phyloP scores from a whole-genome alignment of 2,113 vertebrate genomes.

The Neotoma lepida region DNA sequence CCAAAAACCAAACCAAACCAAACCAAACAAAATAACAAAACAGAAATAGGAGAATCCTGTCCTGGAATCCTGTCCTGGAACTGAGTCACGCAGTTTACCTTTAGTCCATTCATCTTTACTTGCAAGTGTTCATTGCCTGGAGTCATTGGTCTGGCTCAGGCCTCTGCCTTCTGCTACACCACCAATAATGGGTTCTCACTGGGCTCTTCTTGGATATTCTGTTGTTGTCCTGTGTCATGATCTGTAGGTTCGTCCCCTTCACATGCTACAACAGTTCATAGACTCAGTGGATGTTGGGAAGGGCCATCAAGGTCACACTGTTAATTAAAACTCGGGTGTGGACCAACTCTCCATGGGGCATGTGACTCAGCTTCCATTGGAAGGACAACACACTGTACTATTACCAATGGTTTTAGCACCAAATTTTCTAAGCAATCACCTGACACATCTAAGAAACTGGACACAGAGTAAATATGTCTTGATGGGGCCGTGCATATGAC shows the following conservation, averaged over 20 bases:
- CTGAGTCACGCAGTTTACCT: neutral
- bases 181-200: neutral
- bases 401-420: neutral
- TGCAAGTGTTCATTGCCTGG: neutral
- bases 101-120: neutral
- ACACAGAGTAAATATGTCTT: neutral
- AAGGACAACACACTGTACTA: neutral
- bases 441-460: constrained; percentile 4
- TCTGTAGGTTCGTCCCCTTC: neutral
- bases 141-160: neutral
- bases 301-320: neutral
- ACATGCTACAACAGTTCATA: neutral
- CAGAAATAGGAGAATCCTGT: neutral
- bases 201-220: neutral
- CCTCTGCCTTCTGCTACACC: neutral
- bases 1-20: neutral
- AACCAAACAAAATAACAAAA: too few relatives aligned
- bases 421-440: neutral
- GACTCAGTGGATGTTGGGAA: neutral
- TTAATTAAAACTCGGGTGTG: neutral
- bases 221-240: neutral
- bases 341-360: neutral
- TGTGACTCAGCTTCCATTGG: neutral
- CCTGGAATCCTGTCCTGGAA: neutral
- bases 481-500: neutral